Evolutionary conservation across 2,888 invertebrate species (phyloP).

Genomic region (Caenorhabditis sp.): DNA sequence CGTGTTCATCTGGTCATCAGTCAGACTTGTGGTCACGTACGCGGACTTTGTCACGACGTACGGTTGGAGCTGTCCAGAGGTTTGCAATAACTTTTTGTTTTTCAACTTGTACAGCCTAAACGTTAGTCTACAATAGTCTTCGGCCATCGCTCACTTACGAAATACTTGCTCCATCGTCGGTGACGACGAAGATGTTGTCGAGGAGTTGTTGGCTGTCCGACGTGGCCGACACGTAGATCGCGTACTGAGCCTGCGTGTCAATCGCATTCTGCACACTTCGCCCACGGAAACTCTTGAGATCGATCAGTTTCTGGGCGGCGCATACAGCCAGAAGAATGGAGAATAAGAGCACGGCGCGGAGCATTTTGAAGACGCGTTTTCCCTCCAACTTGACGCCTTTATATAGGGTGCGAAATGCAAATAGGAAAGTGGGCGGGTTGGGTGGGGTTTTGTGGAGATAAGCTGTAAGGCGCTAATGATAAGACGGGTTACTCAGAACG

Average conservation of each 20-base stretch:
- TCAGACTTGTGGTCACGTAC: constrained; percentile 6
- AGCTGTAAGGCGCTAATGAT: neutral
- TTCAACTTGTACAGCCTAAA: constrained; percentile 15
- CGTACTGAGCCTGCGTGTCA: neutral
- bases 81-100: neutral
- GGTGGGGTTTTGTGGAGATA: neutral
- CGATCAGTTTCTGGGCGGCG: neutral
- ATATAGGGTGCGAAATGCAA: neutral
- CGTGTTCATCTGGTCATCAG: neutral
- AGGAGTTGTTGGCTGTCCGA: neutral
- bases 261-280: neutral
- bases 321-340: neutral
- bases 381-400: neutral
- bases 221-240: constrained; percentile 16
- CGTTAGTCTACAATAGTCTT: neutral
- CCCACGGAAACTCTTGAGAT: constrained; percentile 15
- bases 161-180: neutral
- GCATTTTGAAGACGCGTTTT: neutral
- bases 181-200: neutral
- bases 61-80: constrained; percentile 7
- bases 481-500: constrained; percentile 12
- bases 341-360: neutral
- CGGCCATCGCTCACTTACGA: no score
- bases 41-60: neutral
- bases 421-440: neutral